Evolutionary conservation across 2,888 invertebrate species (phyloP), one percentile per base, ranked within the genome.

Genomic region (Phlogophora meticulosa): DNA sequence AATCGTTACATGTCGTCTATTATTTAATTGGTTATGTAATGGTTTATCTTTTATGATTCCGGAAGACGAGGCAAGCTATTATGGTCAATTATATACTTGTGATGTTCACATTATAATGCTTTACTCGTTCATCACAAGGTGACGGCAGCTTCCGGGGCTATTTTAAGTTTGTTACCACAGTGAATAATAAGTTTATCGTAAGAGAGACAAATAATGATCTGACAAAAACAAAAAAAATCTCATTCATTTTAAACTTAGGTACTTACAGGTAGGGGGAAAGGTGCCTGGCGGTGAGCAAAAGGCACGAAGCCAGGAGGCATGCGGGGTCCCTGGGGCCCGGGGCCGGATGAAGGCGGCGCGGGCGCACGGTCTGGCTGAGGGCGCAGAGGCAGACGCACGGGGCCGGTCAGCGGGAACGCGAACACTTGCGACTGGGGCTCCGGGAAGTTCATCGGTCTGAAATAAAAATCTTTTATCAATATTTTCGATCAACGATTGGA

Each of bases 381-480:
- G 55, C 95, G 82, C 79, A 96, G 84, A 1, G 95, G 95, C 67
- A 95, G 89, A 7, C 95, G 88, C 78, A 95, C 93, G 20, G 96
- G 96, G 0, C 96, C 95, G 1, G 94, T 88, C 86, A 95, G 85
- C 38, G 95, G 95, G 90, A 95, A 94, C 9, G 95, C 95, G 87
- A 96, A 95, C 84, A 95, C 95, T 78, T 95, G 95, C 63, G 93
- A 95, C 84, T 94, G 95, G 0, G 94, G 94, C 82, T 94, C 95
- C 17, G 93, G 95, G 91, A 94, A 92, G 73, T 87, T 91, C 88
- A 94, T 92, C 46, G 90, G 86, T 78, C 95, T 95, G 86, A 2
- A 81, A 83, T 73, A 83, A 82, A 55, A 56, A 13, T n/a, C 13
- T 22, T 22, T 38, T 17, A 42, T 72, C 4, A 76, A 15, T 24